These are phyloP conservation scores for Pseudopleuronectes americanus DNA, from an alignment of 2,797 vertebrate genomes.

Conservation along the genomic window DNA sequence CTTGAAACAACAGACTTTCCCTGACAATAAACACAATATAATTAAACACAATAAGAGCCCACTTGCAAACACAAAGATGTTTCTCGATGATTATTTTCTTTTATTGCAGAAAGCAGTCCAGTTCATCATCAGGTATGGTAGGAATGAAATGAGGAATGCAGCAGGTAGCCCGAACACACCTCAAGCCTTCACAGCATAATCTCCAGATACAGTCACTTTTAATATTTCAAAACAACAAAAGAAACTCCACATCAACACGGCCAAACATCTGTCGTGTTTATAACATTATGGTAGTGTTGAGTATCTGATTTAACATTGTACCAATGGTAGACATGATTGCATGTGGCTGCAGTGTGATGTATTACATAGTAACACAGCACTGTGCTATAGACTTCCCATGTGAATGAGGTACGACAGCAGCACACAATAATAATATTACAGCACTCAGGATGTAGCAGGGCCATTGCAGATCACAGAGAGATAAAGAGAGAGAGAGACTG, in stretches of 20 bases:
- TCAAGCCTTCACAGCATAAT: slow-evolving; percentile 55
- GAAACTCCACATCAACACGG: slow-evolving; percentile 38
- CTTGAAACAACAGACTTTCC: not conserved
- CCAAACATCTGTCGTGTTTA: slow-evolving; percentile 34
- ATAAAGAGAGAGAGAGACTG: slow-evolving; percentile 3
- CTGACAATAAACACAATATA: not conserved
- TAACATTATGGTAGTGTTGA: slow-evolving; percentile 46
- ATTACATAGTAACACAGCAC: slow-evolving; percentile 75
- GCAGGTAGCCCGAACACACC: slow-evolving; percentile 63
- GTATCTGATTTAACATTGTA: slow-evolving; percentile 38
- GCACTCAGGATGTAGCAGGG: slow-evolving; percentile 55
- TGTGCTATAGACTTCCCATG: slow-evolving; percentile 41
- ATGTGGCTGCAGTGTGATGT: slow-evolving; percentile 53
- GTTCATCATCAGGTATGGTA: slow-evolving; percentile 59
- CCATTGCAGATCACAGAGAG: slow-evolving; percentile 9
- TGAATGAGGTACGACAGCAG: slow-evolving; percentile 46
- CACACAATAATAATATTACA: slow-evolving; percentile 40
- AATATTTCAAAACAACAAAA: slow-evolving; percentile 31
- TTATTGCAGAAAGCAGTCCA: slow-evolving; percentile 82
- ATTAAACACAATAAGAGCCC: not conserved
- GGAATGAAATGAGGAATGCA: slow-evolving; percentile 74
- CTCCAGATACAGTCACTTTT: slow-evolving; percentile 29
- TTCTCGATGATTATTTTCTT: slow-evolving; percentile 63
- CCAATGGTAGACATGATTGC: slow-evolving; percentile 47
- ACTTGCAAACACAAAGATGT: not conserved